These are phyloP conservation scores for Sylvietta virens DNA, from an alignment of 2,113 vertebrate species.

Conservation along the genomic window DNA sequence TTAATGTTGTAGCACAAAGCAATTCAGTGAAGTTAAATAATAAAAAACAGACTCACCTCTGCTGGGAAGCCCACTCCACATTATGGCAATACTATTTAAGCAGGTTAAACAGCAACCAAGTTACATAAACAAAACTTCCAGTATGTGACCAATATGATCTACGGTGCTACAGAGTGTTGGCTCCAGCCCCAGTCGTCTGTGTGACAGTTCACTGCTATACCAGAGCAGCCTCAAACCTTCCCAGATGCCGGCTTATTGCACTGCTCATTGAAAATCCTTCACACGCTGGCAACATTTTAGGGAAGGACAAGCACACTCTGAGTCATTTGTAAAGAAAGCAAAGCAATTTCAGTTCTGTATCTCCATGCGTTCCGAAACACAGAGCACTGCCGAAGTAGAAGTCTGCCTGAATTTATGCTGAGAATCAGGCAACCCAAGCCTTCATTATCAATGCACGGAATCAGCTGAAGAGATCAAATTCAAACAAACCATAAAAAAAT, in stretches of 20 bases:
- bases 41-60: conserved; percentile 81
- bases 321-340: conserved; percentile 85
- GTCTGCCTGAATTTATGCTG: conserved; percentile 78
- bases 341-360: conserved; percentile 79
- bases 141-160: conserved; percentile 65
- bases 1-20: conserved; percentile 12
- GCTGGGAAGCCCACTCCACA: conserved; percentile 84
- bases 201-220: conserved; percentile 71
- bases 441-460: conserved; percentile 81
- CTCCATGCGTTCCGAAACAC: conserved; percentile 68
- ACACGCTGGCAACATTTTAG: conserved; percentile 81
- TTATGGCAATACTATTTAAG: conserved; percentile 65
- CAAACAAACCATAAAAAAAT: conserved; percentile 66
- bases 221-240: conserved; percentile 72
- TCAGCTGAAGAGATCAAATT: conserved; percentile 78
- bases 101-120: conserved; percentile 67
- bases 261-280: conserved; percentile 83
- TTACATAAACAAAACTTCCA: conserved; percentile 78
- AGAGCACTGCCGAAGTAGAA: conserved; percentile 72
- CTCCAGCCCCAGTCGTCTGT: conserved; percentile 74
- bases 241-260: conserved; percentile 76
- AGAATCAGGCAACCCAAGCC: conserved; percentile 75
- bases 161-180: conserved; percentile 64
- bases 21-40: conserved; percentile 65
- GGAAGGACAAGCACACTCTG: conserved; percentile 77